These are phyloP conservation scores for Rhynchotus rufescens DNA, from an alignment of 2,797 vertebrate species.

Conservation along the genomic window DNA sequence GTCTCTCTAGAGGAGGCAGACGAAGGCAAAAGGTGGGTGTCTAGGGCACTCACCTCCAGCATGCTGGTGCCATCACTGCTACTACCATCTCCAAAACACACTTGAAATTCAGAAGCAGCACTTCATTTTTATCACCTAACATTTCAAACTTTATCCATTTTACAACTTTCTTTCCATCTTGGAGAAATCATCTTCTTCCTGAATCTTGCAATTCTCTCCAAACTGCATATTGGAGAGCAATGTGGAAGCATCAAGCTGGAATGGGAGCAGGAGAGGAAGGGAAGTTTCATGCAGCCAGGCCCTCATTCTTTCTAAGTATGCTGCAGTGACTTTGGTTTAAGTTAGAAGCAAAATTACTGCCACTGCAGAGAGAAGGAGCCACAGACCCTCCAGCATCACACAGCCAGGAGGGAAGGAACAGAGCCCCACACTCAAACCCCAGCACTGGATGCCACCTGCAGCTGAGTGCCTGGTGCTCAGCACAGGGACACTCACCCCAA, in stretches of 20 bases:
- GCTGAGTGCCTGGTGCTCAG: not conserved
- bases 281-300: not conserved
- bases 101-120: not conserved
- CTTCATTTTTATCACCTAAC: not conserved
- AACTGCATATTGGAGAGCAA: not conserved
- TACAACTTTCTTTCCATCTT: not conserved
- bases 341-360: not conserved
- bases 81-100: not conserved
- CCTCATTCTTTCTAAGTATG: not conserved
- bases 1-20: not conserved
- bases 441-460: not conserved
- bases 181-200: not conserved
- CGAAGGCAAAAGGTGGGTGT: not conserved
- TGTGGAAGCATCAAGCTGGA: not conserved
- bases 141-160: not conserved
- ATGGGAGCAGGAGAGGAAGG: not conserved
- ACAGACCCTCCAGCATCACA: not conserved
- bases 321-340: not conserved
- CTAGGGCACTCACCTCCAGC: not conserved
- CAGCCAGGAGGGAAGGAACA: not conserved
- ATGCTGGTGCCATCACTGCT: fast-evolving
- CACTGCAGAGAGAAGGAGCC: not conserved
- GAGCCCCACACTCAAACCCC: not conserved
- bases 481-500: not conserved
- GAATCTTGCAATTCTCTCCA: not conserved